These are phyloP conservation scores for Alauda arvensis DNA, from an alignment of 2,797 vertebrate species.

Conservation along the genomic window DNA sequence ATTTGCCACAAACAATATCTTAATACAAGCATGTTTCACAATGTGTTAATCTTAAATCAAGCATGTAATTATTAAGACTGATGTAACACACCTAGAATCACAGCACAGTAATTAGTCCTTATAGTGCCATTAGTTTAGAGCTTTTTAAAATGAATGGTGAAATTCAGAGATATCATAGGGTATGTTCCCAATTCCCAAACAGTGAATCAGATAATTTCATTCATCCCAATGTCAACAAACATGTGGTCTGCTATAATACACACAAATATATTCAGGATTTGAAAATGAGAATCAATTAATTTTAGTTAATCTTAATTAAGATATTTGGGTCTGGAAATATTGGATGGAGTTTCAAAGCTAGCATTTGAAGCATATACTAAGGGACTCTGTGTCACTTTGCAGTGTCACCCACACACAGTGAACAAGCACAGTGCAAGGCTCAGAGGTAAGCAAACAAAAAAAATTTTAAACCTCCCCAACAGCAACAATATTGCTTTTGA, in stretches of 20 bases:
- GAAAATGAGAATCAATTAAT: not conserved
- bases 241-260: not conserved
- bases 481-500: not conserved
- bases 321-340: not conserved
- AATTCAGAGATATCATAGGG: not conserved
- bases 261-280: not conserved
- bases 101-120: not conserved
- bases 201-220: not conserved
- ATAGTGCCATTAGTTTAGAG: not conserved
- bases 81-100: constrained; percentile 1
- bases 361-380: not conserved
- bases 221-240: not conserved
- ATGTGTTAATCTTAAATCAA: not conserved
- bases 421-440: not conserved
- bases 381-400: not conserved
- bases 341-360: not conserved
- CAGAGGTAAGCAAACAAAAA: not conserved
- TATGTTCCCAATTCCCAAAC: not conserved
- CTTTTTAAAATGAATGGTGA: not conserved
- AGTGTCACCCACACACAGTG: not conserved
- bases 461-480: fast-evolving
- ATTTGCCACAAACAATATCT: not conserved
- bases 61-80: not conserved
- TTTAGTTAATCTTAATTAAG: not conserved
- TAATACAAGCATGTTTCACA: not conserved